Evolutionary conservation across 2,888 invertebrate genomes (phyloP).

Genomic region (Pemphredon lugubris): DNA sequence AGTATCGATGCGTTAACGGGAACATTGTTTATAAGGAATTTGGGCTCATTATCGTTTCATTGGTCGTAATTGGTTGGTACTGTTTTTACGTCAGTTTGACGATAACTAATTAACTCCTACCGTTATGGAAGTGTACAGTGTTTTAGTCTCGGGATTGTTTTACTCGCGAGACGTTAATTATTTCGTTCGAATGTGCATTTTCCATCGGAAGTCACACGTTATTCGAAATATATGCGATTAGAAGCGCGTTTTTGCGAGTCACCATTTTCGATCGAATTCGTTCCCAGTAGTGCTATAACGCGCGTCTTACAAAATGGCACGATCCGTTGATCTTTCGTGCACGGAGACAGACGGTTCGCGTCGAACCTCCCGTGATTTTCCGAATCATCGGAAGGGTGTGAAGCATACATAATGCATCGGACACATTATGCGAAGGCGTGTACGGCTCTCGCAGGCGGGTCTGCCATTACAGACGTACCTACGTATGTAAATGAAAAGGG

Average conservation of each 20-base stretch:
- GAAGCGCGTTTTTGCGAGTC: too few relatives aligned
- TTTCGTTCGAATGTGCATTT: too few relatives aligned
- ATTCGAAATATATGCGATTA: too few relatives aligned
- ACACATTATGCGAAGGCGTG: conserved; percentile 70
- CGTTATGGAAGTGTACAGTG: too few relatives aligned
- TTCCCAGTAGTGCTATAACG: conserved; percentile 38
- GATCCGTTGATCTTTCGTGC: conserved; percentile 50
- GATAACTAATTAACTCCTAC: conserved; percentile 40
- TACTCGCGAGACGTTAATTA: too few relatives aligned
- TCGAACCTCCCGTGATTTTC: conserved; percentile 65
- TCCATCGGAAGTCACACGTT: too few relatives aligned
- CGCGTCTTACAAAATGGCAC: conserved; percentile 34
- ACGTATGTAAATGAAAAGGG: conserved; percentile 63
- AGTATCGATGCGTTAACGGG: neutral
- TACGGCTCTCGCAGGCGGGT: conserved; percentile 54
- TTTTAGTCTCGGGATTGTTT: too few relatives aligned
- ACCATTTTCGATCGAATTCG: conserved; percentile 45
- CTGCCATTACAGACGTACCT: conserved; percentile 69
- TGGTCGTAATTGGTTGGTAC: conserved; percentile 38
- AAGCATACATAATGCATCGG: conserved; percentile 72
- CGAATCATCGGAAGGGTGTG: conserved; percentile 71
- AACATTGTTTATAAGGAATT: neutral
- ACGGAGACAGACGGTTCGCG: conserved; percentile 45
- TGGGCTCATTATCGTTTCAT: conserved; percentile 33
- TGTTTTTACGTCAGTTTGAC: conserved; percentile 31